These are phyloP conservation scores for Poeciliopsis infans DNA, from an alignment of 2,797 vertebrate species.

Conservation along the genomic window DNA sequence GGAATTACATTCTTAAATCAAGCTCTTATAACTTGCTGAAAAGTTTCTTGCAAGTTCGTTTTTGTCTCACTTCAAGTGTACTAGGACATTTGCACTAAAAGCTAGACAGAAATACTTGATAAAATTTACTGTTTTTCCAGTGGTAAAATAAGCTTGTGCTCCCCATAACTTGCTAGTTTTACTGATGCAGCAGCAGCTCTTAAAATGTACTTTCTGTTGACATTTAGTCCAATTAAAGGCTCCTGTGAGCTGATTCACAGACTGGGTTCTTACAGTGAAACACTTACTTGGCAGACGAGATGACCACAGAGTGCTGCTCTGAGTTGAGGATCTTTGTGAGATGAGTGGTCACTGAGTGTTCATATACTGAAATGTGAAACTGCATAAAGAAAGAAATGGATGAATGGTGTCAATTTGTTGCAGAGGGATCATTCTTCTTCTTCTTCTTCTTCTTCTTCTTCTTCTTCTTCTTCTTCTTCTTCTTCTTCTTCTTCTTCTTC, in stretches of 20 bases:
- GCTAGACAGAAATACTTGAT: no score
- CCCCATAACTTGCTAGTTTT: neutral
- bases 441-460: neutral
- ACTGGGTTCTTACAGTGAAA: neutral
- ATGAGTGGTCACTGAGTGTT: slow-evolving; percentile 94
- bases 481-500: neutral
- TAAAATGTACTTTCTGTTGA: neutral
- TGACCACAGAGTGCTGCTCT: slow-evolving; percentile 93
- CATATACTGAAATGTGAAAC: slow-evolving; percentile 94
- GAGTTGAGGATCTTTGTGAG: slow-evolving; percentile 98
- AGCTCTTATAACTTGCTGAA: no score
- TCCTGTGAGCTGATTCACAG: neutral
- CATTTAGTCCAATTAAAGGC: neutral
- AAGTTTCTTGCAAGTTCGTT: no score
- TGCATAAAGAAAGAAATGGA: slow-evolving; percentile 24
- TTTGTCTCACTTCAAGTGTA: no score
- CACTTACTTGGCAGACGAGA: slow-evolving; percentile 96
- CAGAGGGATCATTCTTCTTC: neutral
- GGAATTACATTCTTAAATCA: no score
- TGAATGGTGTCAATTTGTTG: neutral
- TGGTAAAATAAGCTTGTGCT: neutral
- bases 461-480: neutral
- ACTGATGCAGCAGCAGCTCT: neutral
- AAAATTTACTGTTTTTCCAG: no score
- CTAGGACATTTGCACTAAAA: no score